Percentiles rank a stretch among this genome's conserved stretches.
Evolutionary conservation across 2,888 invertebrate species (phyloP).

Genomic region (Nephrotoma guestfalica): DNA sequence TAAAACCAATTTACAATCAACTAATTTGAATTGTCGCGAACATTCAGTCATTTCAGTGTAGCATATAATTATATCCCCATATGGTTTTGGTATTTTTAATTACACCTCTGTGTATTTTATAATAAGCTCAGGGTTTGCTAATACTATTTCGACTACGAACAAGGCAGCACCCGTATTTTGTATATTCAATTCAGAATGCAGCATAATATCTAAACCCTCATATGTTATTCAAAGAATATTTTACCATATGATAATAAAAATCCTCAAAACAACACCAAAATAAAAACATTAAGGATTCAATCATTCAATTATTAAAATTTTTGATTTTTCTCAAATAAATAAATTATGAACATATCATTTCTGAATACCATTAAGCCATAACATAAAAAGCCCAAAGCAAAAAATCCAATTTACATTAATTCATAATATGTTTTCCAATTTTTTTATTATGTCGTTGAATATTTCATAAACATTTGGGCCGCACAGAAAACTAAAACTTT

Average conservation of each 20-base stretch:
- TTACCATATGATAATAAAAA: background rate
- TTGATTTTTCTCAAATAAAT: background rate
- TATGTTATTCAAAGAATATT: background rate
- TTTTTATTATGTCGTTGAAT: background rate
- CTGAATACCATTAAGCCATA: background rate
- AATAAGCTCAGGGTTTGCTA: too few species aligned
- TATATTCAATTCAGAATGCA: too few species aligned
- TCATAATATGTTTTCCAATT: background rate
- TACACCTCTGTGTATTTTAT: too few species aligned
- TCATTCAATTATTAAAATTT: background rate
- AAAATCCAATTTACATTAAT: background rate
- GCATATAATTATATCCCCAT: too few species aligned
- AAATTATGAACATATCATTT: background rate
- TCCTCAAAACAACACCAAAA: background rate
- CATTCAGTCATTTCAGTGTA: too few species aligned
- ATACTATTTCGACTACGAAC: too few species aligned
- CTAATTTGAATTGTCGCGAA: too few species aligned
- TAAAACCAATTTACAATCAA: too few species aligned
- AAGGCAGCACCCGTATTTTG: too few species aligned
- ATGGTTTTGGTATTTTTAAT: too few species aligned
- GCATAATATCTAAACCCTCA: too few species aligned
- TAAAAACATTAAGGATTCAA: background rate
- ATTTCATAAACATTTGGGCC: background rate
- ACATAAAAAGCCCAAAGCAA: background rate
- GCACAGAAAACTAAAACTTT: background rate